phyloP scores from a whole-genome alignment of 2,888 invertebrate species.

The Cordilura impudica region DNA sequence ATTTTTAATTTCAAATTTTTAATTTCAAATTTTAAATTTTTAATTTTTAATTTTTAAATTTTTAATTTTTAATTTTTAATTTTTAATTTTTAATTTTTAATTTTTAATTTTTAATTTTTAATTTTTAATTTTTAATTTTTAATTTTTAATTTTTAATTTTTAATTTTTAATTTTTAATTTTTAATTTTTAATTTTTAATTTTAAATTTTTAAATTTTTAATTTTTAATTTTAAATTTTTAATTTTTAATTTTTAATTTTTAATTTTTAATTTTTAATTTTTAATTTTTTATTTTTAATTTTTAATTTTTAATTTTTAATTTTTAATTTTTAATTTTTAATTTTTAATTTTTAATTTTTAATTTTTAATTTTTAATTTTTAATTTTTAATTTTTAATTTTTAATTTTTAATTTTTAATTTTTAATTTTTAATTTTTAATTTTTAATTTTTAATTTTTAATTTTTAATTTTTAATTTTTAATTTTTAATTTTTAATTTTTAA shows the following conservation, averaged over 20 bases:
- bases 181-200: constrained; percentile 37
- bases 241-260: constrained; percentile 20
- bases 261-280: constrained; percentile 42
- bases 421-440: no score
- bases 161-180: constrained; percentile 11
- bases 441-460: no score
- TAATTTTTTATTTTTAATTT: no score
- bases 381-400: no score
- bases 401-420: no score
- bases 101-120: constrained; percentile 26
- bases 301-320: no score
- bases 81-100: constrained; percentile 12
- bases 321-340: no score
- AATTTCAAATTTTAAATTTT: neutral
- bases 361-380: no score
- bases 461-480: no score
- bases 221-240: constrained; percentile 20
- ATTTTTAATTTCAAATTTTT: no score
- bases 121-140: neutral
- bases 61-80: constrained; percentile 33
- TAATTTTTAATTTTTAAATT: constrained; percentile 10
- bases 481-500: no score
- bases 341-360: no score
- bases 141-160: constrained; percentile 10
- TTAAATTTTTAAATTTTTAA: constrained; percentile 14